Evolutionary conservation across 53 echinoderm and acorn worm species (phyloP).

Genomic region (Crossaster papposus): DNA sequence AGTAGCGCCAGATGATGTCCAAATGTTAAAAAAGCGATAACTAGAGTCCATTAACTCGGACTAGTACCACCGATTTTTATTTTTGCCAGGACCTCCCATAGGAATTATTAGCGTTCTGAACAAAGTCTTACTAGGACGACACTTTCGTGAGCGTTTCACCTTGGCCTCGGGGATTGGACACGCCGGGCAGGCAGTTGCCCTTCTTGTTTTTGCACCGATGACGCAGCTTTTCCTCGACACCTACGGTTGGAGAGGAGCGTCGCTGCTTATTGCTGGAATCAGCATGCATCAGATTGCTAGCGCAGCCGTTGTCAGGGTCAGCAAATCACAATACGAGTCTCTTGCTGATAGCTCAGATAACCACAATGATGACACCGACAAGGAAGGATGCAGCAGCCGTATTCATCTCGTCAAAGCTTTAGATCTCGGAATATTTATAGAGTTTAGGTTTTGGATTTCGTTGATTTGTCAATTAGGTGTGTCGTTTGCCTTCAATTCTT

Average conservation of each 20-base stretch:
- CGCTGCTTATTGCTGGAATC: neutral
- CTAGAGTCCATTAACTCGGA: too few species aligned
- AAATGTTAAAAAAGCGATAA: too few species aligned
- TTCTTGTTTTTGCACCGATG: slow-evolving; percentile 11
- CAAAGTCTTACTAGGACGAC: neutral
- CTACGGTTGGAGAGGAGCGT: slow-evolving; percentile 13
- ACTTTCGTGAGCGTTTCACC: neutral
- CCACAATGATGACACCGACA: too few species aligned
- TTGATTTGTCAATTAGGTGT: neutral
- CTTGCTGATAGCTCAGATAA: neutral
- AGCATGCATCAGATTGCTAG: neutral
- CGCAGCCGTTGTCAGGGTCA: neutral
- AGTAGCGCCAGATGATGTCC: too few species aligned
- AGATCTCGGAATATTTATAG: neutral
- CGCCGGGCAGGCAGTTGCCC: neutral
- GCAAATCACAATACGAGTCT: neutral
- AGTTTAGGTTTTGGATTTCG: neutral
- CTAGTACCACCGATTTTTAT: too few species aligned
- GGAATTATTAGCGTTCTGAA: neutral
- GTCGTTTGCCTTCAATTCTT: neutral
- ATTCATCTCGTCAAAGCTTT: neutral
- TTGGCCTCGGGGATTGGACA: neutral
- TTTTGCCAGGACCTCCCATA: too few species aligned
- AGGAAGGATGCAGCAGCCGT: neutral
- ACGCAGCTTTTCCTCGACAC: neutral